A percentile compares a stretch with the other conserved stretches of the same genome.
Evolutionary conservation across 2,797 vertebrate species (phyloP).

Genomic region (Acestrorhynchus altus): DNA sequence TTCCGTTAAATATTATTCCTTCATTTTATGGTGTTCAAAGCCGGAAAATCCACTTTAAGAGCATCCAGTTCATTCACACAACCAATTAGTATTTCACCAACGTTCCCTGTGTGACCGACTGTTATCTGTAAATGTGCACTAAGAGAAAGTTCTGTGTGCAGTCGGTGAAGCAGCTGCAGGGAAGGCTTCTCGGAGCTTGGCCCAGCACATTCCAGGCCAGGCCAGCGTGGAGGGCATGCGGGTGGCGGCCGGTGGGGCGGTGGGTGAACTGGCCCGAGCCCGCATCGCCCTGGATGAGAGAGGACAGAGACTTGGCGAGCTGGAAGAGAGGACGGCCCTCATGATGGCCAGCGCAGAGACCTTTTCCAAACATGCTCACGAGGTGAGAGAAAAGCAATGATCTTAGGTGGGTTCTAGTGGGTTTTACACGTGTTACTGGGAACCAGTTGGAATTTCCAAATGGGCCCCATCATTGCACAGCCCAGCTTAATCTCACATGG

Average conservation of each 20-base stretch:
- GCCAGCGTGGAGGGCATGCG: conserved; percentile 90
- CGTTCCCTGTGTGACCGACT: neutral
- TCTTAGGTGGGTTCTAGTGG: too few relatives aligned
- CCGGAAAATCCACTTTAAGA: neutral
- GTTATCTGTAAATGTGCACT: neutral
- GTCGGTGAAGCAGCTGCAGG: conserved; percentile 95
- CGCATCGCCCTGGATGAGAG: conserved; percentile 94
- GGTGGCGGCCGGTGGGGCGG: conserved; percentile 87
- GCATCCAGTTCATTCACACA: too few relatives aligned
- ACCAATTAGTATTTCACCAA: too few relatives aligned
- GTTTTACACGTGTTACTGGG: too few relatives aligned
- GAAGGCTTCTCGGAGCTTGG: conserved; percentile 92
- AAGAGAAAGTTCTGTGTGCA: conserved; percentile 63
- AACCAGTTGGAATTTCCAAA: too few relatives aligned
- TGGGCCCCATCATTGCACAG: too few relatives aligned
- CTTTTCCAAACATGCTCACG: conserved; percentile 96
- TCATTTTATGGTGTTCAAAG: too few relatives aligned
- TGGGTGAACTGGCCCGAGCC: conserved; percentile 90
- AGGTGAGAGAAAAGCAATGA: conserved; percentile 74
- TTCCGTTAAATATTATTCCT: too few relatives aligned
- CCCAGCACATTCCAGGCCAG: conserved; percentile 95
- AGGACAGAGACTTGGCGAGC: conserved; percentile 93
- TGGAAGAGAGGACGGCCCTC: conserved; percentile 93
- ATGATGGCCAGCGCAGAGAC: conserved; percentile 96
- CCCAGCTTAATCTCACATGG: too few relatives aligned